Percentiles rank a stretch among this genome's conserved stretches.
These are phyloP conservation scores for Ceratotherium simum DNA, from an alignment of 2,113 vertebrate genomes.

Conservation along the genomic window DNA sequence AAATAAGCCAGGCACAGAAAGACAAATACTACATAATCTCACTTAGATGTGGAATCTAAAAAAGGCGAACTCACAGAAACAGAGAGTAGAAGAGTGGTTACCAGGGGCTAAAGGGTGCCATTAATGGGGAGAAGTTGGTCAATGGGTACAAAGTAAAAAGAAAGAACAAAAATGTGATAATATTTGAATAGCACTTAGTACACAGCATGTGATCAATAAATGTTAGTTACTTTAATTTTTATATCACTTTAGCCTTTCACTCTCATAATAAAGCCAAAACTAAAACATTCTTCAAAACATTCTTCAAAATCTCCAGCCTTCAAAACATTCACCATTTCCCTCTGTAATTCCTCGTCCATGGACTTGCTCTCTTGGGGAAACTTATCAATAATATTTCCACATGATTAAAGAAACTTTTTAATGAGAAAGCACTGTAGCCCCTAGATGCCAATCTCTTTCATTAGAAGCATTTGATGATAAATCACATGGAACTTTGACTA, in stretches of 20 bases:
- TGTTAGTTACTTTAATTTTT: not conserved
- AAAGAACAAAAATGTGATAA: not conserved
- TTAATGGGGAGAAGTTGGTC: not conserved
- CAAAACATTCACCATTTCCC: slow-evolving; percentile 5
- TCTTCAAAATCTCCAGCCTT: not conserved
- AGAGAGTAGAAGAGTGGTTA: not conserved
- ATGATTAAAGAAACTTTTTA: not conserved
- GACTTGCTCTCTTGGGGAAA: not conserved
- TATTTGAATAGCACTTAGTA: slow-evolving; percentile 22
- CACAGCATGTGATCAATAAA: not conserved
- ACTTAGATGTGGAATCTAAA: not conserved
- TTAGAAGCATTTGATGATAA: not conserved
- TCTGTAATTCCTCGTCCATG: not conserved
- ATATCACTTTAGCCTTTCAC: not conserved
- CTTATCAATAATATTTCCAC: slow-evolving; percentile 26
- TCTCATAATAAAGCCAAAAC: slow-evolving; percentile 28
- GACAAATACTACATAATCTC: not conserved
- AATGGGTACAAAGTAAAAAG: not conserved
- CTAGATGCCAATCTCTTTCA: not conserved
- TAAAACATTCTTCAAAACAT: slow-evolving; percentile 27
- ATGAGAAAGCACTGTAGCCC: not conserved
- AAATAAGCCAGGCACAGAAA: not conserved
- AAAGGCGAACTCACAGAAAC: not conserved
- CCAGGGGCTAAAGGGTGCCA: too few relatives aligned
- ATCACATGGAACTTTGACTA: not conserved